Evolutionary conservation across 2,797 vertebrate genomes (phyloP), one percentile per base, ranked within the genome.

Genomic region (Phoxinus dragarum): DNA sequence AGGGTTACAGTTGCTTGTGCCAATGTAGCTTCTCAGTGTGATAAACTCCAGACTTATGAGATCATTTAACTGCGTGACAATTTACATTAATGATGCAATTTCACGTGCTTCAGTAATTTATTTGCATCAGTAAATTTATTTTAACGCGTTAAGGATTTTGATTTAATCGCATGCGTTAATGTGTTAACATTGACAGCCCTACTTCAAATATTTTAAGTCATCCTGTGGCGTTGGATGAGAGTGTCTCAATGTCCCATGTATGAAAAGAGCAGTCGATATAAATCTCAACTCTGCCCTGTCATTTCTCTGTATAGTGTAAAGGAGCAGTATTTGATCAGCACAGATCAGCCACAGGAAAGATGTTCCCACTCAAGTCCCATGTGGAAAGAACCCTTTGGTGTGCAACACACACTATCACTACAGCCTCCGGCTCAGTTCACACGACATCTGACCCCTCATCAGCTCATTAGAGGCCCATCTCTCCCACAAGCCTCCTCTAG

Each of bases 401-500:
- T 67, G 36, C 31, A 71, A 68, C n/a, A 40, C 40, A 54, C 74
- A 47, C 73, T 69, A 47, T 78, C 75, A 71, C 83, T 68, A 71
- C 81, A 81, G 61, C 81, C 84, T 75, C 38, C 72, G 59, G 81
- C 85, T 88, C 84, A 64, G 56, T 88, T 88, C 87, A 80, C 87
- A 86, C 5, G 82, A 86, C 85, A 80, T 72, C 85, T 81, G 54
- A 81, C 81, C 81, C 64, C 77, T 61, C 79, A 75, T 81, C 86
- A 84, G 86, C 77, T 78, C 86, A 74, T 75, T 76, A 61, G 71
- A 87, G 77, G 69, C 86, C 86, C 47, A 14, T 64, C 27, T 74
- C 75, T 87, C 69, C 76, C 76, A 68, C 36, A n/a, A 67, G 71
- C 34, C 81, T 54, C 14, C 68, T 72, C 81, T 52, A 17, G 73